Conservation (phyloP, 1,140 invertebrate species). For the Trachymyrmex septentrionalis region DNA sequence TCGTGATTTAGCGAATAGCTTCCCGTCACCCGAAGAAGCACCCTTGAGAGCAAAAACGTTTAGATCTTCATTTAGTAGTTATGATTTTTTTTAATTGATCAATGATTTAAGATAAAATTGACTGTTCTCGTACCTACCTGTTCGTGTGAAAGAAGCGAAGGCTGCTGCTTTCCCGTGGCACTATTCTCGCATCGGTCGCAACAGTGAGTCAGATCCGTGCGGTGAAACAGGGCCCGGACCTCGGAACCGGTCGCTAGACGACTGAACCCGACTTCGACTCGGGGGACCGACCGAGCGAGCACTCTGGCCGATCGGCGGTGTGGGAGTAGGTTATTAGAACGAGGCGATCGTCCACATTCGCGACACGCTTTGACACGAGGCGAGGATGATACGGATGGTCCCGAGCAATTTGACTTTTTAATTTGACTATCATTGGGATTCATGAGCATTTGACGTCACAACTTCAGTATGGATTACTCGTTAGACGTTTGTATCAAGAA, state of each 20-base stretch:
- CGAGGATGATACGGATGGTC: constrained; percentile 18
- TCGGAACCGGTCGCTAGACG: constrained; percentile 79
- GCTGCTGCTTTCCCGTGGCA: constrained; percentile 43
- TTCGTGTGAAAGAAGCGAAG: constrained; percentile 56
- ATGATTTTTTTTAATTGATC: background rate
- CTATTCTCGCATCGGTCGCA: constrained; percentile 60
- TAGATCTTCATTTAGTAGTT: background rate
- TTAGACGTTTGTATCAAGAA: background rate
- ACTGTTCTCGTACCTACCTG: constrained; percentile 31
- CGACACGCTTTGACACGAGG: constrained; percentile 29
- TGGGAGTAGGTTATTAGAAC: constrained; percentile 86
- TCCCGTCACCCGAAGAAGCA: background rate
- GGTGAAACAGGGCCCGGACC: constrained; percentile 72
- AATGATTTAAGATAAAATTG: background rate
- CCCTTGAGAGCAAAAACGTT: background rate
- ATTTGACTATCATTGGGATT: background rate
- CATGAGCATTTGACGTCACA: background rate
- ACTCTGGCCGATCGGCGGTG: constrained; percentile 53
- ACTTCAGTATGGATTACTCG: background rate
- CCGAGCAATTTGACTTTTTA: background rate
- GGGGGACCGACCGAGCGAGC: background rate
- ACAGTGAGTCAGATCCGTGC: constrained; percentile 56
- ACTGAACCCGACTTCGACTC: constrained; percentile 73
- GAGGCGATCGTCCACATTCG: constrained; percentile 72
- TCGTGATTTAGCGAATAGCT: background rate